phyloP scores from a whole-genome alignment of 2,797 vertebrate species.

The Phrynocephalus guinanensis region DNA sequence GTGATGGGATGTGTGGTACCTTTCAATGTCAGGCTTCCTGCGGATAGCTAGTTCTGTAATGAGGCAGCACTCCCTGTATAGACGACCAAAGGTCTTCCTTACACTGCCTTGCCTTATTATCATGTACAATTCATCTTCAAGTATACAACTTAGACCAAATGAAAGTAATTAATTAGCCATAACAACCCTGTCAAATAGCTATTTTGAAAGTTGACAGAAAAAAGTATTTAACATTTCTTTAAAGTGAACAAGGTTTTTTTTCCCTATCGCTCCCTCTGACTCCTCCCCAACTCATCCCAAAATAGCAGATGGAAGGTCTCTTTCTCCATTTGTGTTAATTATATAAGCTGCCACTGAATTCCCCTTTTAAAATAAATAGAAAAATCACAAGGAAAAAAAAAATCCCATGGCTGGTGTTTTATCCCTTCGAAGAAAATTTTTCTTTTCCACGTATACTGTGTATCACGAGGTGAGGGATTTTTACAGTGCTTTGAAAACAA shows the following conservation, averaged over 20 bases:
- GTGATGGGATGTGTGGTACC: slow-evolving; percentile 85
- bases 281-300: slow-evolving; percentile 38
- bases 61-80: slow-evolving; percentile 83
- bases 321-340: slow-evolving; percentile 57
- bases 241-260: slow-evolving; percentile 51
- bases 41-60: slow-evolving; percentile 86
- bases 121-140: slow-evolving; percentile 75
- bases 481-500: slow-evolving; percentile 48
- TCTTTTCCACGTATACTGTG: slow-evolving; percentile 3
- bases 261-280: neutral
- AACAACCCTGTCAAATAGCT: slow-evolving; percentile 78
- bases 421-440: slow-evolving; percentile 33
- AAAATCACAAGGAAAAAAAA: neutral
- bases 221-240: slow-evolving; percentile 67
- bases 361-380: neutral
- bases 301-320: slow-evolving; percentile 48
- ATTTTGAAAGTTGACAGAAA: slow-evolving; percentile 76
- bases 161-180: slow-evolving; percentile 82
- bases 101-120: slow-evolving; percentile 76
- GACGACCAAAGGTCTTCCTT: slow-evolving; percentile 83
- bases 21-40: slow-evolving; percentile 87
- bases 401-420: slow-evolving; percentile 40
- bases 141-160: slow-evolving; percentile 79
- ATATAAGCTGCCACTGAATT: slow-evolving; percentile 55
- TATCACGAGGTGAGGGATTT: slow-evolving; percentile 40